Conservation (phyloP, 2,888 invertebrate species). For the Diaphora mendica region DNA sequence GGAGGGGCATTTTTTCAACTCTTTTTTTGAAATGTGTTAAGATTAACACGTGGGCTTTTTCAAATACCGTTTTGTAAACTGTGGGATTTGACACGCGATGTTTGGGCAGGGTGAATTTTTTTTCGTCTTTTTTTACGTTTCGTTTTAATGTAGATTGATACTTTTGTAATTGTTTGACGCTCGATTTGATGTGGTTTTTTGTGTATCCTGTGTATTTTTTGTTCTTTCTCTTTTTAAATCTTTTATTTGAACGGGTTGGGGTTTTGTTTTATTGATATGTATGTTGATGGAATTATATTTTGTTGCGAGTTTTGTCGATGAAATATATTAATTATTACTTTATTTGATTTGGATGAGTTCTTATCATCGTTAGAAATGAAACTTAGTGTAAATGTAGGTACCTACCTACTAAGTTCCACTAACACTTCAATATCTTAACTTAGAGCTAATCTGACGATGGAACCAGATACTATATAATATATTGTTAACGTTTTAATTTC, state of each 20-base stretch:
- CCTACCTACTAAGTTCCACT: background rate
- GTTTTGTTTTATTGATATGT: slow-evolving; percentile 2
- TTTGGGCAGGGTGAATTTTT: slow-evolving; percentile 69
- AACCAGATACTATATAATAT: background rate
- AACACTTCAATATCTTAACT: background rate
- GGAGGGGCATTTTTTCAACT: slow-evolving; percentile 77
- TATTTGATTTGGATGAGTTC: background rate
- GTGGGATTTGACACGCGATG: slow-evolving; percentile 76
- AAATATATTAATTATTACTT: background rate
- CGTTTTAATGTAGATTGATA: slow-evolving; percentile 64
- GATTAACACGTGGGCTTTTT: slow-evolving; percentile 72
- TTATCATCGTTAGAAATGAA: background rate
- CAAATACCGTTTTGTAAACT: slow-evolving; percentile 66
- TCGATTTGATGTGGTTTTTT: slow-evolving; percentile 67
- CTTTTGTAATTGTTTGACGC: slow-evolving; percentile 76
- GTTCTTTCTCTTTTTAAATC: slow-evolving; percentile 13
- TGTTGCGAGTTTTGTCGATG: background rate
- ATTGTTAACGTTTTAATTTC: background rate
- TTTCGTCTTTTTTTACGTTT: slow-evolving; percentile 47
- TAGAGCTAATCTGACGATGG: background rate
- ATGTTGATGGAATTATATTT: background rate
- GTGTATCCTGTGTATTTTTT: slow-evolving; percentile 20
- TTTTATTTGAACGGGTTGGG: slow-evolving; percentile 11
- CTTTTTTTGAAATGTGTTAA: slow-evolving; percentile 68
- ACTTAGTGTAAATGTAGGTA: background rate